Base-by-base conservation (phyloP, 1,140 invertebrate genomes). In the Drosophila ironensis region DNA sequence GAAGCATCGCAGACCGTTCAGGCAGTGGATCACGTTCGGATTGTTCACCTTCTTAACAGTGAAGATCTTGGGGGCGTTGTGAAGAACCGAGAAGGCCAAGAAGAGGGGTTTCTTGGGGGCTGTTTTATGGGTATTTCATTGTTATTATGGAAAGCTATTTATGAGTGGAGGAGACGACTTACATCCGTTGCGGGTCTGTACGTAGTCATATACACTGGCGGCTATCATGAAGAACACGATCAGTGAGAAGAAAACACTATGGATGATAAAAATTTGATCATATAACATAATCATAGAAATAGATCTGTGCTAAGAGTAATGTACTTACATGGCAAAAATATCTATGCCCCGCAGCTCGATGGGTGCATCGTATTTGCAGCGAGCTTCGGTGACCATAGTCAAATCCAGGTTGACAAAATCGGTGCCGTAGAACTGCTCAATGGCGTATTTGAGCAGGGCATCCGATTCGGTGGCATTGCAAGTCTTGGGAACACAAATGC, bases 1-100 rank as follows among this genome's bases (percentile, higher is more conserved):
- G n/a, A 94, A 74, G n/a, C 92, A 91, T 45, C 93, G 91, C 16
- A 94, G 74, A 0, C 93, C 93, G 47, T 92, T 91, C 24, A 93
- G 33, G 57, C 91, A 92, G 22, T 90, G 80, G 4, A 93, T 88
- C 0, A 87, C 77, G 64, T 87, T 89, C 3, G 88, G 88, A 22
- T 48, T 88, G 38, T 88, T 87, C 1, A 75, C 60, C 11, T 82
- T 69, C 33, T 88, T 89, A 0, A 89, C 88, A 2, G 78, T 88
- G 38, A 89, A 89, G 14, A 89, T 89, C 24, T 89, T 89, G 4
- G 87, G 88, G 2, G 88, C 88, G 61, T 89, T 89, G 8, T 78
- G 54, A 12, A 89, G 47, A 11, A 89, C 88, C 4, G 88, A 89
- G 52, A 89, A 89, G n/a, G 88, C 75, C 5, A 86, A 0, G 11